phyloP scores from a whole-genome alignment of 2,888 invertebrate species.

The Megaustenia siamemsis region DNA sequence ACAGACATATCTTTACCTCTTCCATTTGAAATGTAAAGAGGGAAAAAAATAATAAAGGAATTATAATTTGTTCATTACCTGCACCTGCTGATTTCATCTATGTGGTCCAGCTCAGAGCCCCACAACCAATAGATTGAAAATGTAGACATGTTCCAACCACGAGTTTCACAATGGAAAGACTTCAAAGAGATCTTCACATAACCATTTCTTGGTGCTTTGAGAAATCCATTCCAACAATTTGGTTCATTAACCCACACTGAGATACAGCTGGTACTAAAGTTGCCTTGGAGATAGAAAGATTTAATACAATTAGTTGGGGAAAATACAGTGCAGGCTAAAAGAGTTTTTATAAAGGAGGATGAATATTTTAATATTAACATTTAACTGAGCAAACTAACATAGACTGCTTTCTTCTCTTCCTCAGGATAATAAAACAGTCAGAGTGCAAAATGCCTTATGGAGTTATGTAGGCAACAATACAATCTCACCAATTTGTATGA shows the following conservation, averaged over 20 bases:
- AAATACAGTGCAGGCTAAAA: too few species aligned
- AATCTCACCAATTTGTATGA: too few species aligned
- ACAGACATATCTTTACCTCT: too few species aligned
- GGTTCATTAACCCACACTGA: constrained; percentile 37
- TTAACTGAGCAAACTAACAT: too few species aligned
- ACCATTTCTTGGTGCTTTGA: not conserved
- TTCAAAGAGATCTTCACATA: constrained; percentile 21
- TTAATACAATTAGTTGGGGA: not conserved
- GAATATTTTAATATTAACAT: too few species aligned
- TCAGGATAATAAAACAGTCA: too few species aligned
- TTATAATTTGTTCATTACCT: not conserved
- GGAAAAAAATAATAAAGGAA: too few species aligned
- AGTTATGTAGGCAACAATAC: too few species aligned
- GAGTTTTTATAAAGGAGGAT: too few species aligned
- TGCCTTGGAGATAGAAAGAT: constrained; percentile 4
- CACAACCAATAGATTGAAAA: constrained; percentile 30
- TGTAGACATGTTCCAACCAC: not conserved
- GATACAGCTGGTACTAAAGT: constrained; percentile 16
- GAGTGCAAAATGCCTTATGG: too few species aligned
- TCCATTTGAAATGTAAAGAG: too few species aligned
- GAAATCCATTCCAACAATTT: constrained; percentile 33
- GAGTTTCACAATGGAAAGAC: not conserved
- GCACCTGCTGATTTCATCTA: constrained; percentile 26
- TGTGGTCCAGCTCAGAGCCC: not conserved
- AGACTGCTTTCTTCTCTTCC: too few species aligned